A percentile compares a stretch with the other conserved stretches of the same genome.
Evolutionary conservation across 2,888 invertebrate species (phyloP).

Genomic region (Ennomos quercinarius): DNA sequence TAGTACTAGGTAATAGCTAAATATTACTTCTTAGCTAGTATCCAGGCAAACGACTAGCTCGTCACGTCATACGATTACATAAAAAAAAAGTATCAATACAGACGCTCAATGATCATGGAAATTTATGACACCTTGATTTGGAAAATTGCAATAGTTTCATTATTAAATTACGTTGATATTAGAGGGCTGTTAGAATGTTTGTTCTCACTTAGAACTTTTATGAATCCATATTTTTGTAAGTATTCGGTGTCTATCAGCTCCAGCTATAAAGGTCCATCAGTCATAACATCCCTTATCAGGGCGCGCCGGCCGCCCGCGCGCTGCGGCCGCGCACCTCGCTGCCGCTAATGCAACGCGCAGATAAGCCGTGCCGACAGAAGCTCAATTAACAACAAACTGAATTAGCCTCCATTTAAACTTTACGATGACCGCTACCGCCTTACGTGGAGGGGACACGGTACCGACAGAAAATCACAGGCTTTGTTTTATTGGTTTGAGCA

Average conservation of each 20-base stretch:
- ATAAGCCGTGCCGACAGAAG: conserved; percentile 73
- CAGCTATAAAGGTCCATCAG: conserved; percentile 50
- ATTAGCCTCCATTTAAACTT: conserved; percentile 84
- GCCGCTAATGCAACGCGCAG: conserved; percentile 74
- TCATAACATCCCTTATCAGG: conserved; percentile 70
- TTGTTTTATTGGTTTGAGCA: neutral
- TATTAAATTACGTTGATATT: too few species aligned
- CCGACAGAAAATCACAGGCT: conserved; percentile 51
- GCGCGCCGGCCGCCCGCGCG: conserved; percentile 49
- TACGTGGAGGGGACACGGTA: conserved; percentile 68
- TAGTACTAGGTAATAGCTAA: too few species aligned
- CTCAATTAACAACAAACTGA: conserved; percentile 84
- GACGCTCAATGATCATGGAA: too few species aligned
- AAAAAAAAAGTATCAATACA: too few species aligned
- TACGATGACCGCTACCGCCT: conserved; percentile 83
- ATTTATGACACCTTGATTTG: too few species aligned
- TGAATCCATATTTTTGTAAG: conserved; percentile 23
- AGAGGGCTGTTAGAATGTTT: too few species aligned
- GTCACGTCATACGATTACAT: too few species aligned
- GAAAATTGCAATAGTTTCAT: too few species aligned
- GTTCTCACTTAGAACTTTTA: too few species aligned
- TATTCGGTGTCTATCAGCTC: conserved; percentile 25
- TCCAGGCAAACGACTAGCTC: too few species aligned
- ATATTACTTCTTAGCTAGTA: too few species aligned
- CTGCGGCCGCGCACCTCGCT: conserved; percentile 34